Evolutionary conservation across 2,113 vertebrate species (phyloP).

Genomic region (Hypomesus transpacificus): DNA sequence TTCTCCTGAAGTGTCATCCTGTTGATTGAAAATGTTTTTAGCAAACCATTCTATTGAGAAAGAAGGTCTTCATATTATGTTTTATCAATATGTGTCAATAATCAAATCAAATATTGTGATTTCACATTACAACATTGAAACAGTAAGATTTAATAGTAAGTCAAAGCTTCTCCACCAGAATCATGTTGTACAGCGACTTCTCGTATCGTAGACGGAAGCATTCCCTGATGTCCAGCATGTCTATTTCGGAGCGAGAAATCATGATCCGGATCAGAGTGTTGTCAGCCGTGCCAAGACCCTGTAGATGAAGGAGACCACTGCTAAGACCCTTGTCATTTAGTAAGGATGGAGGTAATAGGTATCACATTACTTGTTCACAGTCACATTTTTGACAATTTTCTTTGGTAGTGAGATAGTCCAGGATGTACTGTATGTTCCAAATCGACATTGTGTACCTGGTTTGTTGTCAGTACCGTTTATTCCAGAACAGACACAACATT

Average conservation of each 20-base stretch:
- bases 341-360: no score
- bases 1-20: slow-evolving; percentile 96
- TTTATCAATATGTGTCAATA: background rate
- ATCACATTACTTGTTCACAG: no score
- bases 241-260: slow-evolving; percentile 90
- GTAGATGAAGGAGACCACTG: slow-evolving; percentile 21
- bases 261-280: slow-evolving; percentile 96
- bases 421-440: no score
- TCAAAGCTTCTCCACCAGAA: slow-evolving; percentile 67
- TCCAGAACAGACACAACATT: no score
- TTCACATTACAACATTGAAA: background rate
- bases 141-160: background rate
- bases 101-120: background rate
- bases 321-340: background rate
- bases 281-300: slow-evolving; percentile 92
- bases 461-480: no score
- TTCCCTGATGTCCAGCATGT: slow-evolving; percentile 95
- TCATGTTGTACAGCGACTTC: slow-evolving; percentile 93
- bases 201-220: slow-evolving; percentile 91
- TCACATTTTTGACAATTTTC: no score
- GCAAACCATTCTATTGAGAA: no score
- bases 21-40: background rate
- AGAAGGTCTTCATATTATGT: no score
- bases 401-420: no score
- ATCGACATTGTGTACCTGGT: no score